phyloP scores from a whole-genome alignment of 1,140 invertebrate species.

The Drosophila repleta region DNA sequence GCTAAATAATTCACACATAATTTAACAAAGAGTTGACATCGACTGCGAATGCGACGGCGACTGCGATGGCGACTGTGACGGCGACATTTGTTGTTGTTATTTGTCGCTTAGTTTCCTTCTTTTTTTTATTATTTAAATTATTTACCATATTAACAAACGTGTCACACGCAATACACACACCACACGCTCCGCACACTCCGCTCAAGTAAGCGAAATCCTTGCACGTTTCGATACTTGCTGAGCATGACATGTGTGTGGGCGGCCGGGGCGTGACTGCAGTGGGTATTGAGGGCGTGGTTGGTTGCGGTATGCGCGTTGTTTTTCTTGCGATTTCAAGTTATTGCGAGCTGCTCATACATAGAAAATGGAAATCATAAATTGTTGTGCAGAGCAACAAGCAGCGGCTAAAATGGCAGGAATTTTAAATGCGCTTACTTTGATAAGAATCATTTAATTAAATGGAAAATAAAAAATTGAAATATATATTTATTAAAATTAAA shows the following conservation, averaged over 20 bases:
- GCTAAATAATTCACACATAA: conserved; percentile 68
- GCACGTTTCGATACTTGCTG: conserved; percentile 31
- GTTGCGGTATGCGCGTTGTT: conserved; percentile 23
- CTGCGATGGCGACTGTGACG: neutral
- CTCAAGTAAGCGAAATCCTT: conserved; percentile 6
- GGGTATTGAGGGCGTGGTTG: neutral
- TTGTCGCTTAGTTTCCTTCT: conserved; percentile 22
- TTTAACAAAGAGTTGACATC: conserved; percentile 65
- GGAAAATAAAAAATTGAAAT: too few species aligned
- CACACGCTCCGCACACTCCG: conserved; percentile 9
- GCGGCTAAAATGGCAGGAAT: neutral
- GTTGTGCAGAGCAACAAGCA: conserved; percentile 30
- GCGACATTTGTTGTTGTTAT: conserved; percentile 39
- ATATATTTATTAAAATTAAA: neutral
- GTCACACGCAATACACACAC: conserved; percentile 33
- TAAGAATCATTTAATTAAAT: too few species aligned
- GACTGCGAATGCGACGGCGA: conserved; percentile 11
- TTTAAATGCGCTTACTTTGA: conserved; percentile 5
- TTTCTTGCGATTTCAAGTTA: conserved; percentile 49
- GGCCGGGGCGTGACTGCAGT: neutral
- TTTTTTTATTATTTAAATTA: conserved; percentile 53
- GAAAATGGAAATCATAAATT: conserved; percentile 58
- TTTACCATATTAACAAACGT: conserved; percentile 67
- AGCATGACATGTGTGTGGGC: neutral
- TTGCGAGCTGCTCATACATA: conserved; percentile 45